Percentiles rank a stretch among this genome's conserved stretches.
These are phyloP conservation scores for Calliopsis andreniformis DNA, from an alignment of 1,140 invertebrate species.

Conservation along the genomic window DNA sequence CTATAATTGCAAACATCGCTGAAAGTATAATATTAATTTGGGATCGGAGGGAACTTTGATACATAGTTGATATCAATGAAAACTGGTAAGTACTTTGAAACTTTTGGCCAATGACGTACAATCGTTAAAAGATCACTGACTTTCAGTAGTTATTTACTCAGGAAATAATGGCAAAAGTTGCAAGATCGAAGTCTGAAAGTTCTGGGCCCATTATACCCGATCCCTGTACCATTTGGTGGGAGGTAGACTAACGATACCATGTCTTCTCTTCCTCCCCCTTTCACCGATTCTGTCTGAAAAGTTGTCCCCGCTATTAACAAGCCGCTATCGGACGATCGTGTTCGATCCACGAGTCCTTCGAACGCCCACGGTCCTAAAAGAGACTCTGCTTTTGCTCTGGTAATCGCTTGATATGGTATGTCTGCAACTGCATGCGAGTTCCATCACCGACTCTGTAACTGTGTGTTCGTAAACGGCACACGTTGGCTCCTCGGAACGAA, in stretches of 20 bases:
- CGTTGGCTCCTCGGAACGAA: slow-evolving; percentile 35
- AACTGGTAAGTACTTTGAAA: too few relatives aligned
- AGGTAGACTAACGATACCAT: slow-evolving; percentile 27
- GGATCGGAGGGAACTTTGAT: too few relatives aligned
- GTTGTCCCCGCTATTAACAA: slow-evolving; percentile 48
- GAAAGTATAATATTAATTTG: too few relatives aligned
- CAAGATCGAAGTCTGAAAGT: not conserved
- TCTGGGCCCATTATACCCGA: not conserved
- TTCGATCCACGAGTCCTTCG: slow-evolving; percentile 51
- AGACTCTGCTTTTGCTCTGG: slow-evolving; percentile 82
- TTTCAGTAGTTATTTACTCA: too few relatives aligned
- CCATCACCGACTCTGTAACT: slow-evolving; percentile 38
- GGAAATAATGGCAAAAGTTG: too few relatives aligned
- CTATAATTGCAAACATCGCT: too few relatives aligned
- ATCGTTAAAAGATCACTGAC: too few relatives aligned
- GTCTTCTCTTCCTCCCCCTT: slow-evolving; percentile 7
- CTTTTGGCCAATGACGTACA: too few relatives aligned
- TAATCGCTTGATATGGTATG: slow-evolving; percentile 77
- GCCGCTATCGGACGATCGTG: slow-evolving; percentile 50
- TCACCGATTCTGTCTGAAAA: slow-evolving; percentile 30
- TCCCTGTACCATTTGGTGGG: slow-evolving; percentile 2
- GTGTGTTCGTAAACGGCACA: slow-evolving; percentile 4
- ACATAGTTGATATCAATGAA: too few relatives aligned
- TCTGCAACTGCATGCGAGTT: slow-evolving; percentile 72
- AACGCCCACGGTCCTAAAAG: slow-evolving; percentile 62